A percentile compares a stretch with the other conserved stretches of the same genome.
Conservation (phyloP, 2,888 invertebrate genomes). For the Andrena marginata region DNA sequence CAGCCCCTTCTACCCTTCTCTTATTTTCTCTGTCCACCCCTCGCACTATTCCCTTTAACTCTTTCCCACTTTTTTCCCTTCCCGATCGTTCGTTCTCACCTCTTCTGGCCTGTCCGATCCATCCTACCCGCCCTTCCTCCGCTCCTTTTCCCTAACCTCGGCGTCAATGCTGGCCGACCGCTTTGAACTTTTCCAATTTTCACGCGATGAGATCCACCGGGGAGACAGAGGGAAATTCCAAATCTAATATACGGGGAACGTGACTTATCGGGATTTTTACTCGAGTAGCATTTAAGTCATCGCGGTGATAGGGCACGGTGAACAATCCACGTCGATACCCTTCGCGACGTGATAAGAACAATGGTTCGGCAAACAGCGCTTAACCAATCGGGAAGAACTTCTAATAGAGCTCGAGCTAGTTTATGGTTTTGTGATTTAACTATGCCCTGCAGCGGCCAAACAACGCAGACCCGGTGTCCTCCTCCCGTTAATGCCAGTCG, state of each 20-base stretch:
- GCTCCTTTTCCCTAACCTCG: conserved; percentile 46
- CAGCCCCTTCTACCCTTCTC: background rate
- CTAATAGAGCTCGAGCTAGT: background rate
- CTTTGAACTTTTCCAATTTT: conserved; percentile 75
- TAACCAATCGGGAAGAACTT: too few species aligned
- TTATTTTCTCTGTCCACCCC: conserved; percentile 2
- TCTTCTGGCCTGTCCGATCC: conserved; percentile 32
- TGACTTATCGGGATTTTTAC: conserved; percentile 54
- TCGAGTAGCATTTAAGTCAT: conserved; percentile 40
- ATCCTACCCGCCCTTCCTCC: background rate
- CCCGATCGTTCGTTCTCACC: conserved; percentile 47
- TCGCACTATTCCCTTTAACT: background rate
- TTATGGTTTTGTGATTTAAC: too few species aligned
- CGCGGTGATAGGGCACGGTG: background rate
- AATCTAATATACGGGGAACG: conserved; percentile 59
- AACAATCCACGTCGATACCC: background rate
- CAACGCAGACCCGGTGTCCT: too few species aligned
- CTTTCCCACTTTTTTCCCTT: background rate
- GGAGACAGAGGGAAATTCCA: conserved; percentile 52
- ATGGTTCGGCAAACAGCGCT: too few species aligned
- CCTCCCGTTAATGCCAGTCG: too few species aligned
- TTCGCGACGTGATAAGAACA: background rate
- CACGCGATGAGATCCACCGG: conserved; percentile 68
- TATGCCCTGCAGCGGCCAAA: too few species aligned
- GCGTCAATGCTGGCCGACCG: conserved; percentile 50